phyloP scores from a whole-genome alignment of 2,113 vertebrate species.

The Spea bombifrons region DNA sequence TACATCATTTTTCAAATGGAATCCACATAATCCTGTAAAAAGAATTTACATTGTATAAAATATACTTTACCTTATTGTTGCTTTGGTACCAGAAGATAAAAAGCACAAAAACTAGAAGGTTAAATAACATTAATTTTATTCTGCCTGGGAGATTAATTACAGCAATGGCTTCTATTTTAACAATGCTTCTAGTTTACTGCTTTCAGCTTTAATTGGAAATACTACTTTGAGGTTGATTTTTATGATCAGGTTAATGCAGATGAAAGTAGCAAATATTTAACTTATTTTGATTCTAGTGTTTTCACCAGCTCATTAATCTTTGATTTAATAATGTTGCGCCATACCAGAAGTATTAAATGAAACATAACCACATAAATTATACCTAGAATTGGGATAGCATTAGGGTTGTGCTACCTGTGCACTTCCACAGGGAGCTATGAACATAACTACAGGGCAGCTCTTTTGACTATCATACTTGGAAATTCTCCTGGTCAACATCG shows the following conservation, averaged over 20 bases:
- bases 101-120: not conserved
- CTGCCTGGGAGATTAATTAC: constrained; percentile 26
- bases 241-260: constrained; percentile 14
- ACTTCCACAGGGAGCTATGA: no score
- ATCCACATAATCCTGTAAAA: not conserved
- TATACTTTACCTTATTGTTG: constrained; percentile 1
- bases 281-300: not conserved
- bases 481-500: no score
- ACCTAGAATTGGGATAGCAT: no score
- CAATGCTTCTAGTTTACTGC: constrained; percentile 28
- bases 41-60: constrained; percentile 1
- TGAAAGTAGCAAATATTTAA: constrained; percentile 32
- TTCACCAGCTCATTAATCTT: no score
- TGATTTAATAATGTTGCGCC: no score
- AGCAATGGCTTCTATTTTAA: constrained; percentile 13
- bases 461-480: no score
- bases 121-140: constrained; percentile 41
- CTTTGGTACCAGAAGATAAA: constrained; percentile 24
- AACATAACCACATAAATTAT: no score
- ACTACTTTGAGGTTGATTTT: constrained; percentile 14
- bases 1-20: not conserved
- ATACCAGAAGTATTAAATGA: no score
- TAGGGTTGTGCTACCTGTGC: no score
- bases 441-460: no score
- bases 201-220: constrained; percentile 33